These are phyloP conservation scores for Xenentodon cancila DNA, from an alignment of 2,797 vertebrate genomes.

Conservation along the genomic window DNA sequence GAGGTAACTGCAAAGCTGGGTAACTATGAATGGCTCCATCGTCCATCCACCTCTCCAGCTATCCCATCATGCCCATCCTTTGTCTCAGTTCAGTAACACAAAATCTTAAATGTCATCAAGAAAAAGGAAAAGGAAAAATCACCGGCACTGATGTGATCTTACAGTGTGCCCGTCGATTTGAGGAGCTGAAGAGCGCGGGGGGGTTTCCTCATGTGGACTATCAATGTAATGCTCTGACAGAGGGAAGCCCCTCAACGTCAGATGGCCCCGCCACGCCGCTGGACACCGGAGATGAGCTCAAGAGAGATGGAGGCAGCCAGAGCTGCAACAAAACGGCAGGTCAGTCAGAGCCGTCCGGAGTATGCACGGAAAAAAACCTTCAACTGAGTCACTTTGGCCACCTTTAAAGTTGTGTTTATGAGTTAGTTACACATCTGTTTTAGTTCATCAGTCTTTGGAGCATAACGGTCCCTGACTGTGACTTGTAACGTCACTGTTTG, in stretches of 20 bases:
- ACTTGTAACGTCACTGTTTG: too few relatives aligned
- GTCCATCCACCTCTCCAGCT: conserved; percentile 3
- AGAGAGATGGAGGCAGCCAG: conserved; percentile 76
- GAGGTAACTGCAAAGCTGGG: conserved; percentile 83
- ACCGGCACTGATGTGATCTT: conserved; percentile 26
- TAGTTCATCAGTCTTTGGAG: too few relatives aligned
- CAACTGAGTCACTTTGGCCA: background rate
- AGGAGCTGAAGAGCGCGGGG: conserved; percentile 91
- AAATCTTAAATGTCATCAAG: too few relatives aligned
- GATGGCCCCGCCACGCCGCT: conserved; percentile 85
- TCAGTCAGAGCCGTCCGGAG: conserved; percentile 54
- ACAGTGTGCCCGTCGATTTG: conserved; percentile 94
- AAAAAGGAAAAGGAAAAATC: background rate
- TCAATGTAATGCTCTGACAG: conserved; percentile 87
- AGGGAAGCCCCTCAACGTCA: conserved; percentile 80
- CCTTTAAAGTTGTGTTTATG: too few relatives aligned
- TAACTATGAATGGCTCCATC: conserved; percentile 26
- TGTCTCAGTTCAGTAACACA: background rate
- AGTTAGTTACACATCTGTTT: too few relatives aligned
- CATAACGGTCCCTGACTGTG: too few relatives aligned
- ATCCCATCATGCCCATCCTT: background rate
- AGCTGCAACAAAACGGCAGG: conserved; percentile 84
- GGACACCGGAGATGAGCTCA: conserved; percentile 79
- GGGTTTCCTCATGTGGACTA: conserved; percentile 89
- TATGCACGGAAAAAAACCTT: background rate